Conservation (phyloP, 30 jellyfish, hydroid and myxozoan genomes). For the Cassiopea andromeda region DNA sequence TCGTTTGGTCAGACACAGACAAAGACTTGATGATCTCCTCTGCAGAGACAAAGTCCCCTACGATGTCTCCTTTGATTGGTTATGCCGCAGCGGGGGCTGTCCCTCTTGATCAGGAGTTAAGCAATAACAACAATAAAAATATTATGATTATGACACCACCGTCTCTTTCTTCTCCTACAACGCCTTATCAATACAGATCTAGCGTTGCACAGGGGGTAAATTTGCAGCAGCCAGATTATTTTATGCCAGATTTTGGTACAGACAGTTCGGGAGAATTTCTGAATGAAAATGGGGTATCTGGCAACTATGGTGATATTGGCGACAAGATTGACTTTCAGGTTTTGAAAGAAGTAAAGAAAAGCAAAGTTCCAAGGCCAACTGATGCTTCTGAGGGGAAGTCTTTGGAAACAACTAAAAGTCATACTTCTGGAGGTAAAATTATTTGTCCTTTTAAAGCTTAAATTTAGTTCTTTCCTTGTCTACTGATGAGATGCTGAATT, state of each 20-base stretch:
- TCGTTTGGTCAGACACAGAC: slow-evolving; percentile 30
- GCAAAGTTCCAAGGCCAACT: slow-evolving; percentile 25
- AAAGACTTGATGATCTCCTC: slow-evolving; percentile 2
- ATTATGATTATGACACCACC: slow-evolving; percentile 55
- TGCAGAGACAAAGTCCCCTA: not conserved
- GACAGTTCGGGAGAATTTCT: slow-evolving; percentile 35
- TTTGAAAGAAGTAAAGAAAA: slow-evolving; percentile 36
- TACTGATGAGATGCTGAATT: too few species aligned
- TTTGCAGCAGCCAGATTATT: slow-evolving; percentile 14
- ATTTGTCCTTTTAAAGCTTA: not conserved
- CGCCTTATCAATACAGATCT: not conserved
- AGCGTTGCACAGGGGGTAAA: slow-evolving; percentile 1
- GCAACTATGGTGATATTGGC: slow-evolving; percentile 61
- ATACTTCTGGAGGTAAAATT: not conserved
- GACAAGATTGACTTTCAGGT: slow-evolving; percentile 53
- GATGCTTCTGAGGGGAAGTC: not conserved
- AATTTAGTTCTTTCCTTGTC: too few species aligned
- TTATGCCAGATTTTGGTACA: slow-evolving; percentile 50
- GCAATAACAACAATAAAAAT: slow-evolving; percentile 25
- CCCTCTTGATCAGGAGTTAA: slow-evolving; percentile 10
- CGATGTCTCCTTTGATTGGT: not conserved
- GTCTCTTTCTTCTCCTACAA: not conserved
- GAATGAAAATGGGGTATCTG: slow-evolving; percentile 53
- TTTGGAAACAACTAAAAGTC: not conserved
- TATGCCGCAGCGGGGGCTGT: not conserved